A percentile compares a stretch with the other conserved stretches of the same genome.
Conservation (phyloP, 2,797 vertebrate species). For the Muscicapa comitata region DNA sequence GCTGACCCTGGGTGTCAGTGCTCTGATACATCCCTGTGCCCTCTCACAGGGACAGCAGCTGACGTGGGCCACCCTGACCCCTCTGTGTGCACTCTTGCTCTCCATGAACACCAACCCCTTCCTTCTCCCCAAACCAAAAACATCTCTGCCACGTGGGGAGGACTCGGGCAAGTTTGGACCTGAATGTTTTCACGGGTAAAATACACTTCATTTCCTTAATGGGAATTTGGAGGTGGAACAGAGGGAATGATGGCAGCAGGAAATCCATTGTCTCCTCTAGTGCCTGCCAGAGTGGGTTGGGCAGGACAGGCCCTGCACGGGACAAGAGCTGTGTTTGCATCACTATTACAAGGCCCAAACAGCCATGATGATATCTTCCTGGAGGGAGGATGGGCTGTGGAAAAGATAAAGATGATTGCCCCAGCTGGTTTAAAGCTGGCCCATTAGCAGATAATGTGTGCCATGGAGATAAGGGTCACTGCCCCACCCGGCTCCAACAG, state of each 20-base stretch:
- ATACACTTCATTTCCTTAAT: neutral
- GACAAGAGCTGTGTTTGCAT: neutral
- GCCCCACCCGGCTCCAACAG: too few species aligned
- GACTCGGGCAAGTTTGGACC: neutral
- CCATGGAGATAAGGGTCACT: too few species aligned
- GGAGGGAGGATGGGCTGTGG: too few species aligned
- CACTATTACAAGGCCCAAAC: rapidly evolving
- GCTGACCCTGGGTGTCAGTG: neutral
- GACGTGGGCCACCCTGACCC: rapidly evolving
- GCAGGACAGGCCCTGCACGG: rapidly evolving
- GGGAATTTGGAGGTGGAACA: neutral
- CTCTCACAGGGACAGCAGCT: rapidly evolving
- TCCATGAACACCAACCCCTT: rapidly evolving
- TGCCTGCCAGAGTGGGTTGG: neutral
- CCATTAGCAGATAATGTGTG: too few species aligned
- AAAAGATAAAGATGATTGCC: too few species aligned
- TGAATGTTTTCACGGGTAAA: neutral
- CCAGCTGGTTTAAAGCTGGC: too few species aligned
- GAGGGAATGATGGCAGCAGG: neutral
- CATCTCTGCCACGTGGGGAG: neutral
- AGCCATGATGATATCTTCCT: neutral
- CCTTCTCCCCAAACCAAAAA: neutral
- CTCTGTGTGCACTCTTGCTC: rapidly evolving
- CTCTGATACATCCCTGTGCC: neutral
- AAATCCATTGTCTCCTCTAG: neutral